A percentile compares a stretch with the other conserved stretches of the same genome.
Conservation (phyloP, 2,888 invertebrate species). For the Amiota communis region DNA sequence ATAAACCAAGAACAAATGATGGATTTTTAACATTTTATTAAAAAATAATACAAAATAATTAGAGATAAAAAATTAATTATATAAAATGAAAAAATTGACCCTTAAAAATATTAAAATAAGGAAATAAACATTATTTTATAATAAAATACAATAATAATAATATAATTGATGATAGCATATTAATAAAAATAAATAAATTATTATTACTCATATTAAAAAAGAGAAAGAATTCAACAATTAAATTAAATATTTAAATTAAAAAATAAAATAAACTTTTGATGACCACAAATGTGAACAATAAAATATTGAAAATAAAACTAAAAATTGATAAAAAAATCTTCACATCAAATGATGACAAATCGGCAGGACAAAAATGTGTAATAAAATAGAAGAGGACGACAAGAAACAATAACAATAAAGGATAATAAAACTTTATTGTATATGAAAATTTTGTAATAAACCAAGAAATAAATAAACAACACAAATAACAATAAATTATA, state of each 20-base stretch:
- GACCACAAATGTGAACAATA: not conserved
- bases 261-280: not conserved
- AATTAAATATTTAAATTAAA: not conserved
- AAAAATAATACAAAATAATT: not conserved
- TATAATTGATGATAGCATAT: not conserved
- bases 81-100: not conserved
- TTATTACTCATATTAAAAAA: too few species aligned
- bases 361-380: not conserved
- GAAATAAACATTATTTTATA: too few species aligned
- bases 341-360: not conserved
- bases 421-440: too few species aligned
- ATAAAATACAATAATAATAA: not conserved
- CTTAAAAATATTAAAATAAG: too few species aligned
- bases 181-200: not conserved
- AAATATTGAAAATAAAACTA: not conserved
- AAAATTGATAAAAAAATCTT: not conserved
- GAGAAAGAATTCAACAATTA: not conserved
- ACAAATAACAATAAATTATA: not conserved
- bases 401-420: not conserved
- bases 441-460: constrained; percentile 25
- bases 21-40: not conserved
- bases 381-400: not conserved
- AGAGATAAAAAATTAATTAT: not conserved
- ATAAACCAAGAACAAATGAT: not conserved
- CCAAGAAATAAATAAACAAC: constrained; percentile 26